Evolutionary conservation across 1,140 invertebrate genomes (phyloP).

Genomic region (Hermetia illucens): DNA sequence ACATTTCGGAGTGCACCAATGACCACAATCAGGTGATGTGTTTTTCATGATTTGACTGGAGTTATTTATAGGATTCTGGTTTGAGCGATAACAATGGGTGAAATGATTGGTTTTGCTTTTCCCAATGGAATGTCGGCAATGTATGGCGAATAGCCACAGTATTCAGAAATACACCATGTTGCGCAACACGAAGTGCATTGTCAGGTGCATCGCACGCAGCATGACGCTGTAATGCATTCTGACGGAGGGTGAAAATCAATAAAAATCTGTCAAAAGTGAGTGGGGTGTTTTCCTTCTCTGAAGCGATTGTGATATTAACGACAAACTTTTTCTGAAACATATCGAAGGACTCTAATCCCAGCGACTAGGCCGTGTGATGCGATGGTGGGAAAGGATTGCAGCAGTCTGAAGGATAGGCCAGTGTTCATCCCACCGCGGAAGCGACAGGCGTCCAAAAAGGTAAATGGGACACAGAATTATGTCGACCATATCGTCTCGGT

Average conservation of each 20-base stretch:
- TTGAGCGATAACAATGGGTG: too few species aligned
- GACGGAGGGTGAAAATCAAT: not conserved
- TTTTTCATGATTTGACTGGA: too few species aligned
- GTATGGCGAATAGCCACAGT: too few species aligned
- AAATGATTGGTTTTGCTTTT: too few species aligned
- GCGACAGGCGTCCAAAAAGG: slow-evolving; percentile 38
- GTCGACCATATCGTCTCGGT: slow-evolving; percentile 44
- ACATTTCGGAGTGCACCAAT: too few species aligned
- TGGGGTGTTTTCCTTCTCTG: not conserved
- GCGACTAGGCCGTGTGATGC: not conserved
- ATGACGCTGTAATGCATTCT: too few species aligned
- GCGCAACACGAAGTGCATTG: too few species aligned
- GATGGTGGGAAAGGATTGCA: slow-evolving; percentile 8
- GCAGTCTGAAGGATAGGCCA: slow-evolving; percentile 38
- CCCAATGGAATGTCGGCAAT: too few species aligned
- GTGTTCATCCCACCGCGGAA: slow-evolving; percentile 43
- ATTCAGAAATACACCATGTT: too few species aligned
- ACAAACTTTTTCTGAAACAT: not conserved
- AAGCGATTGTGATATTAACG: not conserved
- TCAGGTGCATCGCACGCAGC: too few species aligned
- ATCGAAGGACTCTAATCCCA: not conserved
- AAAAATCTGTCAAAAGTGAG: not conserved
- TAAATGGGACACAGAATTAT: slow-evolving; percentile 33
- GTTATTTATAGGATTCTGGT: too few species aligned
- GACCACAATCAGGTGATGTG: too few species aligned